These are phyloP conservation scores for Prietella phreatophila DNA, from an alignment of 2,113 vertebrate species.

Conservation along the genomic window DNA sequence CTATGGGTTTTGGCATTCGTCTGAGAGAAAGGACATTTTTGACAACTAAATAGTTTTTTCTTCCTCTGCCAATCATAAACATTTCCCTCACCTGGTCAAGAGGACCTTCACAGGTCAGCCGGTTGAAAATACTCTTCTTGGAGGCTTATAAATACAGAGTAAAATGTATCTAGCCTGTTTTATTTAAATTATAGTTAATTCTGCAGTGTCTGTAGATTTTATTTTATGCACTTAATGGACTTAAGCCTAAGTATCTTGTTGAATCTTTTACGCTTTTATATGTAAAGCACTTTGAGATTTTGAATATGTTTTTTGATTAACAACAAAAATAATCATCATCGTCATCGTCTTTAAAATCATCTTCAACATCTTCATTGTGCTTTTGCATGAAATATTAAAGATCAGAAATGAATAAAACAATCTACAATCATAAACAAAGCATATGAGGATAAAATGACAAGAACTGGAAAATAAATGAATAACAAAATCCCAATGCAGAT, in stretches of 20 bases:
- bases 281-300: not conserved
- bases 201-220: not conserved
- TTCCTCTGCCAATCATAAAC: not conserved
- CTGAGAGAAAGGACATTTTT: not conserved
- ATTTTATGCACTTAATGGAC: not conserved
- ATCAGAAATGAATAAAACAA: not conserved
- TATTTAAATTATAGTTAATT: not conserved
- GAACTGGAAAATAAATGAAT: not conserved
- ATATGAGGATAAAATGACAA: not conserved
- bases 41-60: conserved; percentile 3
- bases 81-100: not conserved
- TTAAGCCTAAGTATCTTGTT: not conserved
- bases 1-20: not conserved
- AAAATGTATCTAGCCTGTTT: not conserved
- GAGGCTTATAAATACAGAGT: not conserved
- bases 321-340: not conserved
- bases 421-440: not conserved
- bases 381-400: not conserved
- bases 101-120: not conserved
- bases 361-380: not conserved
- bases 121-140: not conserved
- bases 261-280: not conserved
- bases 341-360: too few species aligned
- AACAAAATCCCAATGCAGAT: not conserved
- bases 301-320: not conserved